phyloP scores from a whole-genome alignment of 2,113 vertebrate genomes.

The Clinocottus analis region DNA sequence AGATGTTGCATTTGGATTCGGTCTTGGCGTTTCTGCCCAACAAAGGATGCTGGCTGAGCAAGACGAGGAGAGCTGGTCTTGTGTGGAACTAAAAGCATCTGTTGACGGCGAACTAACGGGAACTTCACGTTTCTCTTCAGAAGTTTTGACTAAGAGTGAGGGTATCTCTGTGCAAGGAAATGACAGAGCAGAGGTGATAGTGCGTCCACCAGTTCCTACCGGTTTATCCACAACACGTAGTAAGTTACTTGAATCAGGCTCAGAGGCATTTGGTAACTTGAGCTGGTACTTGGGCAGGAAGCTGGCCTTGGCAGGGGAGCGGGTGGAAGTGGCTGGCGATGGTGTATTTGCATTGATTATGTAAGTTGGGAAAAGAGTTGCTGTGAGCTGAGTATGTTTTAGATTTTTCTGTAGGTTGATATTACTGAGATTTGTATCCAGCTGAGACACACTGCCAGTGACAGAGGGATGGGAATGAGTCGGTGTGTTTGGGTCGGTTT shows the following conservation, averaged over 20 bases:
- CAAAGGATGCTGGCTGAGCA: conserved; percentile 14
- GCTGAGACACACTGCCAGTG: conserved; percentile 11
- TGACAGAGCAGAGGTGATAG: conserved; percentile 1
- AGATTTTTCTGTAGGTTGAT: conserved; percentile 48
- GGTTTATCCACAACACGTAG: conserved; percentile 20
- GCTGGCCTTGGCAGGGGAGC: conserved; percentile 65
- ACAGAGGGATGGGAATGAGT: conserved; percentile 38
- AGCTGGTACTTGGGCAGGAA: conserved; percentile 86
- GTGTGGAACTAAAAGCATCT: neutral
- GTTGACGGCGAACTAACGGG: neutral
- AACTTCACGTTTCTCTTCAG: neutral
- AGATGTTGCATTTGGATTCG: neutral
- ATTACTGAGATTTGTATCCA: conserved; percentile 44
- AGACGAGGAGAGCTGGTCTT: conserved; percentile 2
- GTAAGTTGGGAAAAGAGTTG: conserved; percentile 53
- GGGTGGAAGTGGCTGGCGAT: conserved; percentile 32
- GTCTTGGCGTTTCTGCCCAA: conserved; percentile 17
- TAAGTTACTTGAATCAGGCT: conserved; percentile 45
- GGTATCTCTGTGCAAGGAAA: conserved; percentile 8
- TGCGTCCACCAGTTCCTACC: neutral
- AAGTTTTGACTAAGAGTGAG: neutral
- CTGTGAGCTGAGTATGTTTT: conserved; percentile 53
- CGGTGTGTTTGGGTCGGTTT: conserved; percentile 39
- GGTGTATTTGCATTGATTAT: conserved; percentile 50
- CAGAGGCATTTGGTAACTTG: conserved; percentile 77